Evolutionary conservation across 2,113 vertebrate species (phyloP), one percentile per base, ranked within the genome.

Genomic region (Pionites leucogaster): DNA sequence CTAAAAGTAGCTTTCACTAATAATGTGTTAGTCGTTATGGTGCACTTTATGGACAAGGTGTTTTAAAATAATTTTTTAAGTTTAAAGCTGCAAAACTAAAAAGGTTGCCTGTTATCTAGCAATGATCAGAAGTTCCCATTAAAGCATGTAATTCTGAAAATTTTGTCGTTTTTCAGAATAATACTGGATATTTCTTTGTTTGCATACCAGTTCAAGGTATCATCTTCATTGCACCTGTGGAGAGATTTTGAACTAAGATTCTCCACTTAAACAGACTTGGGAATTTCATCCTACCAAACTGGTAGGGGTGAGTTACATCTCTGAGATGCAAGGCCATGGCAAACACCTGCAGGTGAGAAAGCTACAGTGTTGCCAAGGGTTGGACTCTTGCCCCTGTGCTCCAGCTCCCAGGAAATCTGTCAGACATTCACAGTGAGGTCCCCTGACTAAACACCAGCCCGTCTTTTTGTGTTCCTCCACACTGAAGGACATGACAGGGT

Each of bases 391-490:
- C 2, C 10, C 19, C 42, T 47, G 39, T 50, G 25, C 69, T 84
- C 19, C 69, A 46, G 50, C 3, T 76, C 23, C 13, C 4, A 2
- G 28, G 25, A 42, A 7, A 74, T 49, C 41, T 29, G 10, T 57
- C 29, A 24, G 69, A n/a, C 1, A 2, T 5, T 59, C 23, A 8
- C 15, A n/a, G 27, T 2, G n/a, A 50, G 23, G 22, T 50, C 3
- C 37, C 7, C 46, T 53, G 50, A 19, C 49, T 44, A 49, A 63
- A 74, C 35, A 33, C 3, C 4, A 2, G 12, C 37, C 70, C 0
- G 0, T 16, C 31, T 74, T 0, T 0, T 20, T 0, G 2, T 1
- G 1, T 47, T 74, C 29, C 60, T 78, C 35, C 31, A 39, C 17
- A 7, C 27, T 1, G 6, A 57, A 25, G 60, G 28, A 53, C 46